These are phyloP conservation scores for Priocnemis perturbator DNA, from an alignment of 2,888 invertebrate genomes.

Conservation along the genomic window DNA sequence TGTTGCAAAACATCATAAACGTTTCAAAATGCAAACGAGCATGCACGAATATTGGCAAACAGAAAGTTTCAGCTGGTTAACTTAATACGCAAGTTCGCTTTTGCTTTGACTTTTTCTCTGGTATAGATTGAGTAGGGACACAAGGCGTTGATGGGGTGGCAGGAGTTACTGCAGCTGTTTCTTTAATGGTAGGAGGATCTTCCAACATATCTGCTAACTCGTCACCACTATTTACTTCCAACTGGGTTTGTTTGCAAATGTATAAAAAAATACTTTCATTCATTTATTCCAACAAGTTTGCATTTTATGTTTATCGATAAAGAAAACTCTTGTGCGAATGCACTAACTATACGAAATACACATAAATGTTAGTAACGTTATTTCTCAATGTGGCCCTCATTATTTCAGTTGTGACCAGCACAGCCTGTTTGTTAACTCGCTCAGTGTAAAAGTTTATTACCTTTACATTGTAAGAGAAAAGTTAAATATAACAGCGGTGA, in stretches of 20 bases:
- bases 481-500: background rate
- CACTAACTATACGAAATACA: background rate
- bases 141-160: conserved; percentile 72
- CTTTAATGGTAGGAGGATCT: conserved; percentile 71
- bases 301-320: background rate
- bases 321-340: background rate
- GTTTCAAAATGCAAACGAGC: conserved; percentile 38
- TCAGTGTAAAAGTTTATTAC: too few relatives aligned
- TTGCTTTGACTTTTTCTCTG: conserved; percentile 71
- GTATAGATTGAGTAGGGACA: conserved; percentile 64
- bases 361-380: too few relatives aligned
- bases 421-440: too few relatives aligned
- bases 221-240: conserved; percentile 73
- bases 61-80: conserved; percentile 60
- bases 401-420: background rate
- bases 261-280: conserved; percentile 39
- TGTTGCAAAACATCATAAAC: conserved; percentile 40
- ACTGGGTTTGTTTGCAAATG: conserved; percentile 60
- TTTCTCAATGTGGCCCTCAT: conserved; percentile 1
- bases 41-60: conserved; percentile 44
- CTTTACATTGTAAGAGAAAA: too few relatives aligned
- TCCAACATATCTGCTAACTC: conserved; percentile 74
- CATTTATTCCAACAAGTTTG: background rate
- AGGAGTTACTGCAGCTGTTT: conserved; percentile 69
- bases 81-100: conserved; percentile 72